Conservation (phyloP, 2,888 invertebrate genomes). For the Theretra japonica region DNA sequence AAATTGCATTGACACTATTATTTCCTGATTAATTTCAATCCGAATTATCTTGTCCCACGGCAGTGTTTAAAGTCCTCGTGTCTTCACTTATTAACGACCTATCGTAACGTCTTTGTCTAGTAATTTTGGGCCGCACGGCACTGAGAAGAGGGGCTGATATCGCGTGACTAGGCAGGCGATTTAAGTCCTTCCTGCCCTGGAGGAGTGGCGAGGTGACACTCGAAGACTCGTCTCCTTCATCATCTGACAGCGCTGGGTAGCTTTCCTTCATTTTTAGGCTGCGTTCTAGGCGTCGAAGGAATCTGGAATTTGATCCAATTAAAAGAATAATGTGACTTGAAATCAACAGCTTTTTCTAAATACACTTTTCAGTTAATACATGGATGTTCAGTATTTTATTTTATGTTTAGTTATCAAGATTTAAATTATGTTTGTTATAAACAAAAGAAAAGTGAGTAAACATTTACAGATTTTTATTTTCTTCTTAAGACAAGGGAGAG, state of each 20-base stretch:
- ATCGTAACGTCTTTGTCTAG: slow-evolving; percentile 77
- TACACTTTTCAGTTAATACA: not conserved
- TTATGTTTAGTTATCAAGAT: no score
- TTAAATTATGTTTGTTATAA: no score
- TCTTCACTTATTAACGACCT: slow-evolving; percentile 75
- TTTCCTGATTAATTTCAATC: slow-evolving; percentile 56
- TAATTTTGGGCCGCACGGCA: slow-evolving; percentile 77
- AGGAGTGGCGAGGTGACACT: slow-evolving; percentile 87
- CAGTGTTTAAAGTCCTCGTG: slow-evolving; percentile 72
- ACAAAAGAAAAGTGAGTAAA: no score
- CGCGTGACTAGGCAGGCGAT: slow-evolving; percentile 68
- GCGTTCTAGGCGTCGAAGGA: slow-evolving; percentile 88
- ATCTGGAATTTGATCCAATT: slow-evolving; percentile 71
- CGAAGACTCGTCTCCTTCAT: slow-evolving; percentile 86
- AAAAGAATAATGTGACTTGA: not conserved
- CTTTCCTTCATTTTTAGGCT: slow-evolving; percentile 88
- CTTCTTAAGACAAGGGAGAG: no score
- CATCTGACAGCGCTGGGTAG: slow-evolving; percentile 85
- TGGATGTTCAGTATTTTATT: not conserved
- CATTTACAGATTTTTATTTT: no score
- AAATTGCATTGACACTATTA: slow-evolving; percentile 2
- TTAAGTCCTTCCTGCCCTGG: slow-evolving; percentile 73
- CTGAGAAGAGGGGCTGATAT: slow-evolving; percentile 78
- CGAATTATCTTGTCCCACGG: slow-evolving; percentile 75
- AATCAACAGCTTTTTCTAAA: not conserved